These are phyloP conservation scores for Leucoraja erinaceus DNA, from an alignment of 2,113 vertebrate genomes.

Conservation along the genomic window DNA sequence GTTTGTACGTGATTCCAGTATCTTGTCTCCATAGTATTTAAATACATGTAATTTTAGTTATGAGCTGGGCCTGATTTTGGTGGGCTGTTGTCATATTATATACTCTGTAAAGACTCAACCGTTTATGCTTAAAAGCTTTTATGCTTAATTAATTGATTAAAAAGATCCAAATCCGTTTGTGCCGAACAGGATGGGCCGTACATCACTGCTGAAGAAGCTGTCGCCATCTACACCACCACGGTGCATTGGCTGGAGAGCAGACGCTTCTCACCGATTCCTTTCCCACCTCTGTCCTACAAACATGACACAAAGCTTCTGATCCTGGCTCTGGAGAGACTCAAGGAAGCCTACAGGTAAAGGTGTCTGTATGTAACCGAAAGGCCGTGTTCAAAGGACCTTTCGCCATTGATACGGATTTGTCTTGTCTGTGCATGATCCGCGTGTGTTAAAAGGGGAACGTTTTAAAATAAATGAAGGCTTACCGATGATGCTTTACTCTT, in stretches of 20 bases:
- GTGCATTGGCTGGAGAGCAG: slow-evolving; percentile 98
- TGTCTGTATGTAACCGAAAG: background rate
- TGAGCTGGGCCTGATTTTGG: background rate
- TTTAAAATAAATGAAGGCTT: background rate
- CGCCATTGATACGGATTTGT: background rate
- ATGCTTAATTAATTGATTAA: background rate
- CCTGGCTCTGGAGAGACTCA: slow-evolving; percentile 89
- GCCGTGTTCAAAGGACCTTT: background rate
- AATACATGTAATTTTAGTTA: background rate
- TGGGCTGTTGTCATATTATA: background rate
- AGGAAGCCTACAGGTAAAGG: slow-evolving; percentile 88
- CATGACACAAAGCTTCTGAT: slow-evolving; percentile 97
- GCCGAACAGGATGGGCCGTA: slow-evolving; percentile 83
- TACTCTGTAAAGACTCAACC: background rate
- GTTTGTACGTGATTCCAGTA: too few species aligned
- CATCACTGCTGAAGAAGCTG: slow-evolving; percentile 95
- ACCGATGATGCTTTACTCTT: background rate
- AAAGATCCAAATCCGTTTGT: background rate
- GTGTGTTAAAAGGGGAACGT: background rate
- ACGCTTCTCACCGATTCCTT: slow-evolving; percentile 93
- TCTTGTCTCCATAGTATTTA: background rate
- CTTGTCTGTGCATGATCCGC: background rate
- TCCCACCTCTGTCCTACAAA: slow-evolving; percentile 91
- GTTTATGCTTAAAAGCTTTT: background rate
- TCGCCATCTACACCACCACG: slow-evolving; percentile 98